A percentile compares a stretch with the other conserved stretches of the same genome.
phyloP scores from a whole-genome alignment of 2,888 invertebrate species.

The Acrocyrtus sp. region DNA sequence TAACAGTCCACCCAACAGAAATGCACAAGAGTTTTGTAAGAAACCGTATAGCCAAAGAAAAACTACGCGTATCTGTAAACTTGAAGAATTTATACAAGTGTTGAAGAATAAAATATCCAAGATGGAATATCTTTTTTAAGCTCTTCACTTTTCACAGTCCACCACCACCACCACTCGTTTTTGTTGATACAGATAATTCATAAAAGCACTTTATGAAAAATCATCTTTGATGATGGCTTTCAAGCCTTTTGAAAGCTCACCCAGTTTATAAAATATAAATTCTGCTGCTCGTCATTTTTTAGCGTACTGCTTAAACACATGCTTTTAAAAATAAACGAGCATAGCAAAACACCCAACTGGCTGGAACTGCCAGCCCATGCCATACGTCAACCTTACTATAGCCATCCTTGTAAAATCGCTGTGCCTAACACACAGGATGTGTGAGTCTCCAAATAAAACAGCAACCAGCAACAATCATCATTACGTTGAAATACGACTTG shows the following conservation, averaged over 20 bases:
- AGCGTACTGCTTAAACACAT: too few relatives aligned
- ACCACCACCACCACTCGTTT: background rate
- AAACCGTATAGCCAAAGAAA: too few relatives aligned
- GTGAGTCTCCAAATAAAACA: too few relatives aligned
- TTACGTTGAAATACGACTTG: too few relatives aligned
- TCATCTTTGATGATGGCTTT: too few relatives aligned
- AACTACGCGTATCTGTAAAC: too few relatives aligned
- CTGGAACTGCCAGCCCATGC: constrained; percentile 9
- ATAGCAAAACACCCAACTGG: too few relatives aligned
- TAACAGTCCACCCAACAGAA: constrained; percentile 20
- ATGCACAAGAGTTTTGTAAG: too few relatives aligned
- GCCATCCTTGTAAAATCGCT: background rate
- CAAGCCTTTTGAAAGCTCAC: too few relatives aligned
- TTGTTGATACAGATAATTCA: constrained; percentile 26
- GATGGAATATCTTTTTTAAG: background rate
- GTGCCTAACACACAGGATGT: constrained; percentile 13
- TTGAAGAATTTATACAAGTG: constrained; percentile 40
- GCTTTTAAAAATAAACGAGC: constrained; percentile 2
- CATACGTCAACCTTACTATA: background rate
- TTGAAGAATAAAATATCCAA: constrained; percentile 30
- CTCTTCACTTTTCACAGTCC: background rate
- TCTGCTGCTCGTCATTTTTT: too few relatives aligned
- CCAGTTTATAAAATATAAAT: too few relatives aligned
- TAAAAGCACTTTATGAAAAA: constrained; percentile 37
- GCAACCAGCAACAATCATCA: constrained; percentile 10